phyloP scores from a whole-genome alignment of 2,113 vertebrate genomes.

The Periophthalmus modestus region DNA sequence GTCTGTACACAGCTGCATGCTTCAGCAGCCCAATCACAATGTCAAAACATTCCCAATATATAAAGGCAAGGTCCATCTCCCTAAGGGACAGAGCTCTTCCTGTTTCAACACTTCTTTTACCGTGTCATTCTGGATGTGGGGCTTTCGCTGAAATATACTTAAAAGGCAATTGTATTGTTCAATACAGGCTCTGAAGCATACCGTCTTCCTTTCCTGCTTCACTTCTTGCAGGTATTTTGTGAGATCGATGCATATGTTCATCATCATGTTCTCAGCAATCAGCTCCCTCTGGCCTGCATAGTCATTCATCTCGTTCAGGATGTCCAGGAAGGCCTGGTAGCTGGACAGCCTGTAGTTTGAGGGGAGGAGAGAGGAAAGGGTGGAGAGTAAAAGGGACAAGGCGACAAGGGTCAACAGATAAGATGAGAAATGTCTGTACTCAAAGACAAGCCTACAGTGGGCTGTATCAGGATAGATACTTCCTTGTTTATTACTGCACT shows the following conservation, averaged over 20 bases:
- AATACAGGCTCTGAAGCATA: conserved; percentile 53
- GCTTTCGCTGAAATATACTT: not conserved
- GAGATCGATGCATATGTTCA: conserved; percentile 86
- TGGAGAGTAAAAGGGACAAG: conserved; percentile 27
- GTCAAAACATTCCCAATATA: conserved; percentile 45
- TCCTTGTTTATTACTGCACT: conserved; percentile 58
- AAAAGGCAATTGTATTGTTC: not conserved
- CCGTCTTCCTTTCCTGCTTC: conserved; percentile 88
- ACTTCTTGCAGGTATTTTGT: conserved; percentile 87
- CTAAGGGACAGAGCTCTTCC: conserved; percentile 51
- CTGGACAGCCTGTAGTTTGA: conserved; percentile 79
- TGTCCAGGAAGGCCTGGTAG: conserved; percentile 85
- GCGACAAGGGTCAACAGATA: conserved; percentile 39
- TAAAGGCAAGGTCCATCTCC: conserved; percentile 40
- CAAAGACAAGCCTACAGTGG: conserved; percentile 20
- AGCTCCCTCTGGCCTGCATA: conserved; percentile 89
- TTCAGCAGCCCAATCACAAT: conserved; percentile 38
- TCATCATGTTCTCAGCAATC: conserved; percentile 86
- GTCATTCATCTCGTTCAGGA: conserved; percentile 88
- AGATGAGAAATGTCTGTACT: conserved; percentile 26
- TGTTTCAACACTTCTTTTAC: conserved; percentile 36
- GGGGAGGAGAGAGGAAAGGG: conserved; percentile 46
- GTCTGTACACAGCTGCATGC: conserved; percentile 42
- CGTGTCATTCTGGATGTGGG: not conserved
- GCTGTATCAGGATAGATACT: conserved; percentile 42